Evolutionary conservation across 1,140 invertebrate genomes (phyloP).

Genomic region (Conopomorpha cramerella): DNA sequence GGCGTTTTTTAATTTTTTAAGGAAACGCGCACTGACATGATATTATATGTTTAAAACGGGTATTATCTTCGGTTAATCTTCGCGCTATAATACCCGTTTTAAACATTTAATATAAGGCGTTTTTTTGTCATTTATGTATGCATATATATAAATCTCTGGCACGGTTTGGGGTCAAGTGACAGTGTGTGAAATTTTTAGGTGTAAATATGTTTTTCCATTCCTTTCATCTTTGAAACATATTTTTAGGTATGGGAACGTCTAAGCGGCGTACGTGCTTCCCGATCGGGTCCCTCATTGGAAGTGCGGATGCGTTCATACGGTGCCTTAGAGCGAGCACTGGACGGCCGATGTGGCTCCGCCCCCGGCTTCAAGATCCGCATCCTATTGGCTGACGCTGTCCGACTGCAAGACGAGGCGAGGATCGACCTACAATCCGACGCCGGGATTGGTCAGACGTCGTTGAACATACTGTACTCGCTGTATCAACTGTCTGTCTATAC

Average conservation of each 20-base stretch:
- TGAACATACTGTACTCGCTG: slow-evolving; percentile 25
- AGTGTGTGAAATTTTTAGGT: too few species aligned
- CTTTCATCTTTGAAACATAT: too few species aligned
- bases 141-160: too few species aligned
- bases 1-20: too few species aligned
- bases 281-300: slow-evolving; percentile 17
- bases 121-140: too few species aligned
- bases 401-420: slow-evolving; percentile 32
- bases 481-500: slow-evolving; percentile 34
- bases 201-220: too few species aligned
- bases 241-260: slow-evolving; percentile 36
- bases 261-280: slow-evolving; percentile 18
- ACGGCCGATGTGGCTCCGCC: slow-evolving; percentile 20
- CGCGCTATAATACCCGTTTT: too few species aligned
- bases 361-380: slow-evolving; percentile 13
- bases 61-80: too few species aligned
- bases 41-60: too few species aligned
- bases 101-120: too few species aligned
- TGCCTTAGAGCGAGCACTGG: slow-evolving; percentile 30
- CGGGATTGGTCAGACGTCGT: slow-evolving; percentile 23
- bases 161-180: too few species aligned
- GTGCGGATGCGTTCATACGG: slow-evolving; percentile 25
- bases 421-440: slow-evolving; percentile 34
- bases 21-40: too few species aligned
- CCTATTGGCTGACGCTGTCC: slow-evolving; percentile 25